phyloP scores from a whole-genome alignment of 1,140 invertebrate species.

The Trachymyrmex cornetzi region DNA sequence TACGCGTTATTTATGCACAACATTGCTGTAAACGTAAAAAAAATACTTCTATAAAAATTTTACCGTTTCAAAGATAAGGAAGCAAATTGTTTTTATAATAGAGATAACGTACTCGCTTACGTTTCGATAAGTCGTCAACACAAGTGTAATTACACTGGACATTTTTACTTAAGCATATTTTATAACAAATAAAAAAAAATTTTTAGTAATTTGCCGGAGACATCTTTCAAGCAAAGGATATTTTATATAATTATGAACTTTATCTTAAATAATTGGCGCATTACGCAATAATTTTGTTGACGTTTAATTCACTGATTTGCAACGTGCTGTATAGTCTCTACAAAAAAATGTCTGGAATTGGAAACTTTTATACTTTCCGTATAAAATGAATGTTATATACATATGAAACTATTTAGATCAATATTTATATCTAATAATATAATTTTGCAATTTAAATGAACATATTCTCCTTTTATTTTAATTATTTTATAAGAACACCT shows the following conservation, averaged over 20 bases:
- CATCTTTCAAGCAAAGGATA: neutral
- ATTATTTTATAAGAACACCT: too few species aligned
- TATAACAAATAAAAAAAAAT: neutral
- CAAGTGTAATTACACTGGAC: neutral
- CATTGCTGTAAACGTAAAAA: constrained; percentile 18
- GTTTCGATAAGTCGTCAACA: neutral
- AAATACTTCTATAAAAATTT: constrained; percentile 32
- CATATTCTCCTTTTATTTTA: too few species aligned
- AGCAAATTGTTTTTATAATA: neutral
- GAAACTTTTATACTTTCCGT: too few species aligned
- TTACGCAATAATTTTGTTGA: neutral
- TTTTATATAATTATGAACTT: neutral
- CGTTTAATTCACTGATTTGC: neutral
- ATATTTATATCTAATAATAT: neutral
- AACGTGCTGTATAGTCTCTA: too few species aligned
- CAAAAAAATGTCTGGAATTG: too few species aligned
- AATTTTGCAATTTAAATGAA: too few species aligned
- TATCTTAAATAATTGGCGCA: neutral
- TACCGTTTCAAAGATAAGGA: constrained; percentile 22
- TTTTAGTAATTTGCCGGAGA: neutral
- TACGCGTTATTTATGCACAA: neutral
- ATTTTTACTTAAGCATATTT: neutral
- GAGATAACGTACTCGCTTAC: neutral
- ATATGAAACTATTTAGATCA: too few species aligned
- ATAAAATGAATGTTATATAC: too few species aligned